Conservation (phyloP, 2,888 invertebrate genomes). For the Lydus trimaculatus region DNA sequence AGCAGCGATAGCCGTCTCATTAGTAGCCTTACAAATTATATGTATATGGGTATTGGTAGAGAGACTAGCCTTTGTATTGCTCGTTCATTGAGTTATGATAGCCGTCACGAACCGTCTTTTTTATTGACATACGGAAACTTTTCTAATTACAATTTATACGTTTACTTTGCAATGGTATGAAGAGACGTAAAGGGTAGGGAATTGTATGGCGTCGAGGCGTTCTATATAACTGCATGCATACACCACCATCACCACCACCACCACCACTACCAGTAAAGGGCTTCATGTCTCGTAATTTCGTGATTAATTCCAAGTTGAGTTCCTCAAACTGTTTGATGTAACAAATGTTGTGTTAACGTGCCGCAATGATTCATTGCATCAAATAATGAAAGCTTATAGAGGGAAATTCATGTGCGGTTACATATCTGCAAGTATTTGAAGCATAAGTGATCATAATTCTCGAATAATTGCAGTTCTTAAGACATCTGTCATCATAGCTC, state of each 20-base stretch:
- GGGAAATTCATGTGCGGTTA: neutral
- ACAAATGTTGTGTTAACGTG: constrained; percentile 32
- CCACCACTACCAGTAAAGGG: neutral
- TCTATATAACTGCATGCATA: constrained; percentile 21
- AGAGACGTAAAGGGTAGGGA: neutral
- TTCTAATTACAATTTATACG: constrained; percentile 49
- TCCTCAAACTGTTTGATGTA: constrained; percentile 26
- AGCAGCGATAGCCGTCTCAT: constrained; percentile 47
- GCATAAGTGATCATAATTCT: neutral
- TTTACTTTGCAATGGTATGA: constrained; percentile 8
- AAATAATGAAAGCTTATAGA: constrained; percentile 18
- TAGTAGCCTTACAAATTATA: constrained; percentile 48
- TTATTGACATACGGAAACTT: constrained; percentile 54
- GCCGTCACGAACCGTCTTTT: constrained; percentile 46
- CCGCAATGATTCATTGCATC: constrained; percentile 29
- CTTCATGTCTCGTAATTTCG: constrained; percentile 26
- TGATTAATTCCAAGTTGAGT: constrained; percentile 31
- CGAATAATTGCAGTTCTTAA: neutral
- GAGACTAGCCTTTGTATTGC: constrained; percentile 37
- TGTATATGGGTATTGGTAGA: constrained; percentile 18
- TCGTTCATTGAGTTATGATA: constrained; percentile 45
- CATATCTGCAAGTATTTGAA: neutral
- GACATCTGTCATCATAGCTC: neutral
- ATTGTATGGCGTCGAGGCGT: neutral
- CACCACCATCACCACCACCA: neutral